Evolutionary conservation across 2,797 vertebrate genomes (phyloP).

Genomic region (Decapterus maruadsi): DNA sequence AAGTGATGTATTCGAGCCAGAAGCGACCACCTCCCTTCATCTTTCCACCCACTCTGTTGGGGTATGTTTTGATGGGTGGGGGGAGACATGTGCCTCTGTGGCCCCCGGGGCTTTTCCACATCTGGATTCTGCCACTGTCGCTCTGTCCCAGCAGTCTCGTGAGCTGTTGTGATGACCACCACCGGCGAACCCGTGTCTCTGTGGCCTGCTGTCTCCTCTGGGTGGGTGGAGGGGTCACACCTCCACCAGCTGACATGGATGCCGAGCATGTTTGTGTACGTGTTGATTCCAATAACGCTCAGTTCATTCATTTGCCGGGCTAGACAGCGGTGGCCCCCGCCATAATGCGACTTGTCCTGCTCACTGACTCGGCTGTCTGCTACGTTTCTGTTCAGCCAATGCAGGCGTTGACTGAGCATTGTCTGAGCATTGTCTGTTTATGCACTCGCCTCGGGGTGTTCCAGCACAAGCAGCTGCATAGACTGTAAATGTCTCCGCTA

Average conservation of each 20-base stretch:
- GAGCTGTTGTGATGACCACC: slow-evolving; percentile 57
- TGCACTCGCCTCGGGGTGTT: slow-evolving; percentile 69
- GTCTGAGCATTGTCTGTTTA: slow-evolving; percentile 67
- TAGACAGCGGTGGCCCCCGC: slow-evolving; percentile 17
- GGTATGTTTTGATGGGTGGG: slow-evolving; percentile 54
- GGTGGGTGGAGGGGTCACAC: neutral
- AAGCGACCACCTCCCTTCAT: slow-evolving; percentile 24
- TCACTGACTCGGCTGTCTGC: slow-evolving; percentile 50
- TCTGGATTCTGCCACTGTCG: slow-evolving; percentile 74
- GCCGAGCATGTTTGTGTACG: slow-evolving; percentile 43
- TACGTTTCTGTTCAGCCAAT: slow-evolving; percentile 46
- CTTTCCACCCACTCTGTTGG: slow-evolving; percentile 40
- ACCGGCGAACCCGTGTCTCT: slow-evolving; percentile 19
- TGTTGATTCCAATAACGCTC: slow-evolving; percentile 34
- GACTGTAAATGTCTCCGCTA: slow-evolving; percentile 57
- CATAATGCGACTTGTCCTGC: slow-evolving; percentile 35
- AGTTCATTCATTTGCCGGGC: slow-evolving; percentile 25
- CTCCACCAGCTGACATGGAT: slow-evolving; percentile 29
- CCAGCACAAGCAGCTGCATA: slow-evolving; percentile 55
- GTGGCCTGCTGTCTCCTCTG: slow-evolving; percentile 21
- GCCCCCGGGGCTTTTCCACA: slow-evolving; percentile 55
- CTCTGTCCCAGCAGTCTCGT: slow-evolving; percentile 50
- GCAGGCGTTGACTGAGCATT: slow-evolving; percentile 54
- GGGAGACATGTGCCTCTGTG: slow-evolving; percentile 32
- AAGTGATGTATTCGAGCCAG: slow-evolving; percentile 49